Evolutionary conservation across 2,888 invertebrate genomes (phyloP).

Genomic region (Lasioglossum calceatum): DNA sequence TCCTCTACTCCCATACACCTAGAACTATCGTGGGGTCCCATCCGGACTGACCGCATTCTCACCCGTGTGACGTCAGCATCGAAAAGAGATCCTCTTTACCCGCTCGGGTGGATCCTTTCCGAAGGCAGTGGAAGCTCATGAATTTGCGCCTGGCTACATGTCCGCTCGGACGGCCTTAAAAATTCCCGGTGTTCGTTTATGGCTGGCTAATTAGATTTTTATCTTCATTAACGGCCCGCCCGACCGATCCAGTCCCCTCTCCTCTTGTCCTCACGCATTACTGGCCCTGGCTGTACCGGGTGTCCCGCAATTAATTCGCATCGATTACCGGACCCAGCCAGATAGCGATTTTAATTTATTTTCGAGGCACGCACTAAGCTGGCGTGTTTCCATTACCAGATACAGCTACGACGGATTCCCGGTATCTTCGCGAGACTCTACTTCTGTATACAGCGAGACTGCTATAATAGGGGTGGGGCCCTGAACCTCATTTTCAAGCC

Average conservation of each 20-base stretch:
- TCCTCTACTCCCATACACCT: slow-evolving; percentile 62
- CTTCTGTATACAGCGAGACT: slow-evolving; percentile 7
- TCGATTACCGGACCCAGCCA: slow-evolving; percentile 37
- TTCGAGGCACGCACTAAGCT: neutral
- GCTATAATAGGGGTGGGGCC: neutral
- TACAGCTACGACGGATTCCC: neutral
- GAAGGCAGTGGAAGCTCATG: slow-evolving; percentile 65
- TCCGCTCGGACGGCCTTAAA: slow-evolving; percentile 66
- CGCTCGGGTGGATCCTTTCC: neutral
- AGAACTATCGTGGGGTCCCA: slow-evolving; percentile 68
- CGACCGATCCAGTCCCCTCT: slow-evolving; percentile 55
- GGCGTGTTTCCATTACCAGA: slow-evolving; percentile 20
- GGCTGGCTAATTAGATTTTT: slow-evolving; percentile 79
- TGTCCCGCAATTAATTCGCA: slow-evolving; percentile 60
- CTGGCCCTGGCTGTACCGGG: slow-evolving; percentile 51
- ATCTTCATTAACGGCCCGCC: slow-evolving; percentile 73
- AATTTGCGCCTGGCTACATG: slow-evolving; percentile 72
- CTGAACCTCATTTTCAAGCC: neutral
- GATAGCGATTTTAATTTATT: slow-evolving; percentile 43
- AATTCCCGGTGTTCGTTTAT: slow-evolving; percentile 77
- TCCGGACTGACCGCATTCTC: slow-evolving; percentile 76
- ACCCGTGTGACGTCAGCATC: slow-evolving; percentile 72
- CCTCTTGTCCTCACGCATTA: slow-evolving; percentile 41
- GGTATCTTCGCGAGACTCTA: slow-evolving; percentile 1
- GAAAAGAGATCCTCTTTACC: slow-evolving; percentile 71